These are phyloP conservation scores for Leptodirus hochenwartii DNA, from an alignment of 2,888 invertebrate species.

Conservation along the genomic window DNA sequence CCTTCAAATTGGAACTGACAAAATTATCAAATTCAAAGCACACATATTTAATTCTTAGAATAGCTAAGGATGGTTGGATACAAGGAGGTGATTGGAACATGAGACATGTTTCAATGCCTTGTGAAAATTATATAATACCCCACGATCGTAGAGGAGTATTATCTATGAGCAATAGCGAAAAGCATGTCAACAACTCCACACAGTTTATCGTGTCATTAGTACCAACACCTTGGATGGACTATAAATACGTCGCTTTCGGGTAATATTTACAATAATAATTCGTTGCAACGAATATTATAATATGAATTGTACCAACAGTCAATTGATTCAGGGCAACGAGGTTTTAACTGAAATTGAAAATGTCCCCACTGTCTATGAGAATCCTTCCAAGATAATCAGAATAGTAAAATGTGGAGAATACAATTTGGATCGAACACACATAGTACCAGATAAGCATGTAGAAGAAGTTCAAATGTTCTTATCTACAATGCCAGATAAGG, in stretches of 20 bases:
- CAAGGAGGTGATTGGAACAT: constrained; percentile 42
- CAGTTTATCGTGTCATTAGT: constrained; percentile 51
- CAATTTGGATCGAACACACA: constrained; percentile 11
- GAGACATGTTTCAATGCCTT: constrained; percentile 28
- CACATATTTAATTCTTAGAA: no score
- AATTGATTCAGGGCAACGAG: constrained; percentile 45
- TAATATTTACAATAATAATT: constrained; percentile 16
- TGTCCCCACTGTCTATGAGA: constrained; percentile 41
- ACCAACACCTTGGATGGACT: constrained; percentile 51
- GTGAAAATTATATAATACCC: constrained; percentile 48
- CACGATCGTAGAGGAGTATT: constrained; percentile 48
- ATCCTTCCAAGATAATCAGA: constrained; percentile 32
- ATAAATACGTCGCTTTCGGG: constrained; percentile 56
- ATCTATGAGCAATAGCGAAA: constrained; percentile 52
- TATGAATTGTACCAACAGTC: constrained; percentile 22
- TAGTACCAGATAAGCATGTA: constrained; percentile 7
- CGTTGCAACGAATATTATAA: constrained; percentile 1
- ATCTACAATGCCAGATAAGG: no score
- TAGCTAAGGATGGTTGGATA: constrained; percentile 51
- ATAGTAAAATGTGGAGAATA: constrained; percentile 20
- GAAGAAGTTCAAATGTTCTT: constrained; percentile 9
- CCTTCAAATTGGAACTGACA: constrained; percentile 5
- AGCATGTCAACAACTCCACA: constrained; percentile 43
- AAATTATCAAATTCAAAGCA: constrained; percentile 9
- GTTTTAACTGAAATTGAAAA: constrained; percentile 40